A percentile compares a stretch with the other conserved stretches of the same genome.
Evolutionary conservation across 2,888 invertebrate species (phyloP).

Genomic region (Hirtodrosophila histrioides): DNA sequence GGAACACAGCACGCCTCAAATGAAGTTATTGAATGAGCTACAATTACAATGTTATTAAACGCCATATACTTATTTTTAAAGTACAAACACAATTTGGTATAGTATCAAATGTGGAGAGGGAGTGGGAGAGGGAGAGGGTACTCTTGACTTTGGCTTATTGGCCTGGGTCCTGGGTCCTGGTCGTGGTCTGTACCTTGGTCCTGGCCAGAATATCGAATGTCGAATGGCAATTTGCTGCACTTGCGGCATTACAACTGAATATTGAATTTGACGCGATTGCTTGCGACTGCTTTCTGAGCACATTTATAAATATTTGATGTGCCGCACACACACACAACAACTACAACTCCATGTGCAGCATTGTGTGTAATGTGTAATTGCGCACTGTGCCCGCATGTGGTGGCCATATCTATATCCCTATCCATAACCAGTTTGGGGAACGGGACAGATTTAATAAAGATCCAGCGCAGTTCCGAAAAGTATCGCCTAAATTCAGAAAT

Average conservation of each 20-base stretch:
- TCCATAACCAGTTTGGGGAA: constrained; percentile 20
- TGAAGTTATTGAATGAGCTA: no score
- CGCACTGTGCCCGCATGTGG: constrained; percentile 39
- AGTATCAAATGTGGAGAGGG: no score
- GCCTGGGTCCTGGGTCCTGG: neutral
- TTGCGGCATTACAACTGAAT: constrained; percentile 70
- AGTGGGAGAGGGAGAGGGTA: no score
- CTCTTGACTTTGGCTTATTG: no score
- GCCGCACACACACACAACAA: constrained; percentile 11
- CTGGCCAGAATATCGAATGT: constrained; percentile 36
- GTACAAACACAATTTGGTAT: no score
- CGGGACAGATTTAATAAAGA: constrained; percentile 61
- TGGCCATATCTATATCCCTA: constrained; percentile 12
- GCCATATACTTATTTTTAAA: no score
- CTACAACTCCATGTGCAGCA: neutral
- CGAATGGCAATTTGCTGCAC: constrained; percentile 72
- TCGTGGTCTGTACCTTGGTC: neutral
- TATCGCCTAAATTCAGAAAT: constrained; percentile 74
- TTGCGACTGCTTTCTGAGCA: constrained; percentile 55
- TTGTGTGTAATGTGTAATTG: constrained; percentile 57
- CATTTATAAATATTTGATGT: constrained; percentile 75
- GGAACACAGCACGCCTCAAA: no score
- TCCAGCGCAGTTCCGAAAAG: constrained; percentile 24
- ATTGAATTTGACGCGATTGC: constrained; percentile 77
- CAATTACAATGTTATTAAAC: no score